These are phyloP conservation scores for Craterocephalus amniculus DNA, from an alignment of 2,797 vertebrate genomes.

Conservation along the genomic window DNA sequence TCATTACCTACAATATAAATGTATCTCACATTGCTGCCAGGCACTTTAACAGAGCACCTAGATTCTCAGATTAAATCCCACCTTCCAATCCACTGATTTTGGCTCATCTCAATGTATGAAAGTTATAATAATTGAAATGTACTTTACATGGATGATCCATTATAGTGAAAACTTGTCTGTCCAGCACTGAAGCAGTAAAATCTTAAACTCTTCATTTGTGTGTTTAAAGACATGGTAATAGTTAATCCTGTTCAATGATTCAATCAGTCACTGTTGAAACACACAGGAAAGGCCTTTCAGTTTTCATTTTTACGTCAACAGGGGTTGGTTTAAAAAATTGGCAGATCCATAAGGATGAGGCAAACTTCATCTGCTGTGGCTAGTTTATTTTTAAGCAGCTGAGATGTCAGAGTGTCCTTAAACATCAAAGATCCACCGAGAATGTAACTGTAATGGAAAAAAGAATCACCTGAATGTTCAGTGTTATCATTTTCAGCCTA, in stretches of 20 bases:
- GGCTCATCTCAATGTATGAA: constrained; percentile 20
- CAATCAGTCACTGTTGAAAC: not conserved
- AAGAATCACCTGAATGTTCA: not conserved
- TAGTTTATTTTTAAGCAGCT: constrained; percentile 10
- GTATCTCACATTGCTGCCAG: constrained; percentile 35
- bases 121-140: constrained; percentile 3
- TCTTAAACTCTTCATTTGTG: not conserved
- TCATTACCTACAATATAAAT: constrained; percentile 53
- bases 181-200: not conserved
- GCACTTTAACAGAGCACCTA: constrained; percentile 13
- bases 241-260: not conserved
- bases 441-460: constrained; percentile 6
- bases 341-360: constrained; percentile 4
- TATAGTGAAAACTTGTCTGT: constrained; percentile 9
- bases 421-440: constrained; percentile 9
- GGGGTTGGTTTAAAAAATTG: not conserved
- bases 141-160: constrained; percentile 10
- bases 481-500: constrained; percentile 1
- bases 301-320: not conserved
- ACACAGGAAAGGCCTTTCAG: not conserved
- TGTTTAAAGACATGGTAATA: not conserved
- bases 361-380: constrained; percentile 17
- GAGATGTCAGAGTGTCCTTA: constrained; percentile 31
- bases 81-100: constrained; percentile 23
- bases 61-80: constrained; percentile 34